Conservation (phyloP, 2,113 vertebrate species). For the Enhydra lutris region DNA sequence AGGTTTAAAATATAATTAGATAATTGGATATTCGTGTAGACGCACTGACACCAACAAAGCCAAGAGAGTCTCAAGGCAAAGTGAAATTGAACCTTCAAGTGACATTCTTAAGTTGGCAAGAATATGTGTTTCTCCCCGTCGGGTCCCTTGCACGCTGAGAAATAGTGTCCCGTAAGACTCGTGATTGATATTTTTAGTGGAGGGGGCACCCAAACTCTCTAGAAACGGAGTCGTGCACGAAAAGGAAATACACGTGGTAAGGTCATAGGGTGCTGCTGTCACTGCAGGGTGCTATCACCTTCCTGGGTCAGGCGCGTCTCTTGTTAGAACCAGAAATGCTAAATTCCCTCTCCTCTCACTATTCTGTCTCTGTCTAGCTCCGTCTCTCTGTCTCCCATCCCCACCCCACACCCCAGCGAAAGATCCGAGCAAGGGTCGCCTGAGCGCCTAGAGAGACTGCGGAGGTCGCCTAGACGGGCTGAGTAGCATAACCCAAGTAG, state of each 20-base stretch:
- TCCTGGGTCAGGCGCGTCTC: background rate
- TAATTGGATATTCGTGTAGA: background rate
- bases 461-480: accelerated
- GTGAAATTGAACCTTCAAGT: background rate
- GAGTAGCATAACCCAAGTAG: background rate
- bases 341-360: background rate
- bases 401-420: background rate
- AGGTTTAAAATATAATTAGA: slow-evolving; percentile 27
- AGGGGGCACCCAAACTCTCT: background rate
- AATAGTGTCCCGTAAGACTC: background rate
- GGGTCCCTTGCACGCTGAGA: background rate
- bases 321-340: background rate
- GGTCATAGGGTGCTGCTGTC: background rate
- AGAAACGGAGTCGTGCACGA: background rate
- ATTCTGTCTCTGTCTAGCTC: background rate
- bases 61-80: background rate
- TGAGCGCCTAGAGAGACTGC: background rate
- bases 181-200: background rate
- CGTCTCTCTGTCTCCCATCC: background rate
- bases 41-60: background rate
- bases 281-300: background rate
- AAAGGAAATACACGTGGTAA: background rate
- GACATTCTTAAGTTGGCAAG: slow-evolving; percentile 16
- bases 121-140: background rate
- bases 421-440: accelerated